These are phyloP conservation scores for Cryptotis parvus DNA, from an alignment of 2,113 vertebrate species.

Conservation along the genomic window DNA sequence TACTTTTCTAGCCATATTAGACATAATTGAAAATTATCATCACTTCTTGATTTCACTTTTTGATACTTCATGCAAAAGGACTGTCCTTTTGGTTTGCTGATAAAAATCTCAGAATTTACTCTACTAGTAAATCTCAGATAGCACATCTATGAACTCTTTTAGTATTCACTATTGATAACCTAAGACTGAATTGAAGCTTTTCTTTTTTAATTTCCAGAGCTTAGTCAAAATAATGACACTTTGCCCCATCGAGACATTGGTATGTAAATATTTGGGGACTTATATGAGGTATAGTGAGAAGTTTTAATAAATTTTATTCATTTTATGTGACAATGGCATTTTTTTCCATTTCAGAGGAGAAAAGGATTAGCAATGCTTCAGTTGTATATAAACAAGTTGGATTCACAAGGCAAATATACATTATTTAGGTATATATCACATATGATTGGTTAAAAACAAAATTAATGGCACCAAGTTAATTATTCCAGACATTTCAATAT, in stretches of 20 bases:
- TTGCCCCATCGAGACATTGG: conserved; percentile 94
- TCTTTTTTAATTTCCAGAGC: conserved; percentile 87
- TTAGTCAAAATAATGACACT: conserved; percentile 93
- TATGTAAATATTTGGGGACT: conserved; percentile 84
- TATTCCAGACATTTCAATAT: conserved; percentile 43
- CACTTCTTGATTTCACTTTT: conserved; percentile 46
- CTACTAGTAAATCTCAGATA: conserved; percentile 8
- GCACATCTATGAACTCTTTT: conserved; percentile 56
- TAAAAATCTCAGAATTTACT: neutral
- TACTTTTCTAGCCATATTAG: conserved; percentile 3
- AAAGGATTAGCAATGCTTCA: conserved; percentile 93
- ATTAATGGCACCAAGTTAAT: neutral
- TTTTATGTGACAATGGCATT: conserved; percentile 62
- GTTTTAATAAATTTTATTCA: conserved; percentile 42
- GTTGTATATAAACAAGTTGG: conserved; percentile 94
- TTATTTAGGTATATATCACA: conserved; percentile 92
- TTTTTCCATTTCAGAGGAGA: conserved; percentile 89
- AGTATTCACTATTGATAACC: conserved; percentile 19
- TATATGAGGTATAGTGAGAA: conserved; percentile 48
- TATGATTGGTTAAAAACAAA: conserved; percentile 36
- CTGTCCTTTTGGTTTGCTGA: neutral
- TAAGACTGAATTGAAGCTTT: conserved; percentile 68
- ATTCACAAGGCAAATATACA: conserved; percentile 92
- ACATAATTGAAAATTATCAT: conserved; percentile 35
- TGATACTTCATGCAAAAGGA: conserved; percentile 1